These are phyloP conservation scores for Sebastes ruberrimus DNA, from an alignment of 2,797 vertebrate species.

Conservation along the genomic window DNA sequence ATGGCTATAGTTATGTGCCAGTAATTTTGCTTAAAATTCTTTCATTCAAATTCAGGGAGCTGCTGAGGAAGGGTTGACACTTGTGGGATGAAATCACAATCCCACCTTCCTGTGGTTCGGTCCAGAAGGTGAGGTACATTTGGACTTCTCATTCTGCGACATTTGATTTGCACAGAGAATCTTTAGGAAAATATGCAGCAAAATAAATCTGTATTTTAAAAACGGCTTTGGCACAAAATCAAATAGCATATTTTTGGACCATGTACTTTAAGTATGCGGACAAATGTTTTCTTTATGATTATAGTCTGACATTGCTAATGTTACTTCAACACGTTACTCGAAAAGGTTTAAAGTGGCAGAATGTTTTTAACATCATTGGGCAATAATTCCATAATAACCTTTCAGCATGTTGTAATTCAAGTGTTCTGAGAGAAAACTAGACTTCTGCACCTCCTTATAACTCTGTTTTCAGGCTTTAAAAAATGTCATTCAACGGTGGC, in stretches of 20 bases:
- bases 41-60: background rate
- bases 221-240: background rate
- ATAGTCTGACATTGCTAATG: background rate
- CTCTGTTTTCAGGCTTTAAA: no score
- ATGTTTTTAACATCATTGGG: fast-evolving
- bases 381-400: no score
- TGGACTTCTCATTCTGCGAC: background rate
- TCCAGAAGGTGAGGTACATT: background rate
- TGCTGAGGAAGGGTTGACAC: background rate
- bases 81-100: background rate
- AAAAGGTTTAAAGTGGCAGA: no score
- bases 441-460: no score
- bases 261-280: no score
- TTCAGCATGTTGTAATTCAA: no score
- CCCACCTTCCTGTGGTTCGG: no score
- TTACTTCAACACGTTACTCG: background rate
- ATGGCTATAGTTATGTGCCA: background rate
- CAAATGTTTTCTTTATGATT: background rate
- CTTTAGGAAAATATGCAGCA: background rate
- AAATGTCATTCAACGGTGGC: no score
- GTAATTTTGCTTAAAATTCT: background rate
- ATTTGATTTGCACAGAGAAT: background rate
- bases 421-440: no score
- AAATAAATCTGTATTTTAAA: background rate
- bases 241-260: background rate